Base-by-base conservation (phyloP, 2,797 vertebrate genomes). In the Spondyliosoma cantharus region DNA sequence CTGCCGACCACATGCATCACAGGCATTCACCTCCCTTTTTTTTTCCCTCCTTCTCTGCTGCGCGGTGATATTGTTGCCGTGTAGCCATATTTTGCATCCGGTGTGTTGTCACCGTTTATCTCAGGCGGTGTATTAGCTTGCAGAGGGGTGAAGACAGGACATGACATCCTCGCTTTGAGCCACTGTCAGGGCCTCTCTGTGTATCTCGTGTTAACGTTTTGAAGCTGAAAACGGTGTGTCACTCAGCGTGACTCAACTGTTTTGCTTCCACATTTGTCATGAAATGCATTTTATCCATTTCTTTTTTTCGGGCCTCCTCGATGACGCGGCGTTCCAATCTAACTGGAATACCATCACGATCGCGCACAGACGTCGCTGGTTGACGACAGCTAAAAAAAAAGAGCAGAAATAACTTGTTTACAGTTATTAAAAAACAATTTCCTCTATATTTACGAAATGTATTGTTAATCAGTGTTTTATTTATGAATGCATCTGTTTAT, bases 1-100 rank as follows among this genome's bases (percentile, higher is more conserved):
- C 37, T 37, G 89, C 73, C 86, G 64, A 91, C 80, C 78, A 70
- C 83, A 86, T 78, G 57, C 70, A 88, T 84, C 56, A 49, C 46
- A 71, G 57, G 43, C 75, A 60, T 58, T 66, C 25, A 37, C 53
- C 16, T 64, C 8, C 37, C 9, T 37, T 37, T 46, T 37, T 37
- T 37, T 46, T 64, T 32, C 69, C 62, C 42, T n/a, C n/a, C 22
- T 80, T 74, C 53, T 73, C 32, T 67, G 13, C 29, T 63, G 7
- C 1, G 19, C 1, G 13, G 3, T 16, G 14, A 59, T 53, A n/a
- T 45, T 59, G 49, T 56, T 57, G 5, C 13, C 22, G 20, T 46
- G 15, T 14, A 16, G 17, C 56, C 25, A n/a, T 70, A 68, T 82
- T 85, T 74, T 61, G 29, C 49, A 71, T 22, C 12, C 32, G 53